Base-by-base conservation (phyloP, 2,888 invertebrate species). In the Yponomeuta evonymella region DNA sequence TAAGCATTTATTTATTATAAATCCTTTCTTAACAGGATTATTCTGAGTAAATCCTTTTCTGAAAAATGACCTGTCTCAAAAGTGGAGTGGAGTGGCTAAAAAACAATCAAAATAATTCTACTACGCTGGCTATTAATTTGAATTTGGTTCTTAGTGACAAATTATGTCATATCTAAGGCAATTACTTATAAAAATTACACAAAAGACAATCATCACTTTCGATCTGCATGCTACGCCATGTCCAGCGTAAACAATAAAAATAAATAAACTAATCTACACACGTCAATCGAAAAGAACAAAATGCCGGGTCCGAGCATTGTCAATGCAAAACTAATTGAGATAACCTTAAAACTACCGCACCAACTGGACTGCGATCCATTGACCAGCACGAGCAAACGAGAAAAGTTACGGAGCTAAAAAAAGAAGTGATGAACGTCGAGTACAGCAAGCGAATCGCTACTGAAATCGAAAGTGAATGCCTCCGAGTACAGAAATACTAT, bases 401-500 rank as follows among this genome's bases (percentile, higher is more conserved):
- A 65, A 6, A 65, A 0, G 11, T 8, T 1, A 11, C 0, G 2
- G 3, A 0, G 0, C 0, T 30, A 70, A 71, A 1, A 51, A 73
- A 78, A 71, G 8, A 72, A 69, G 81, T 79, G 79, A 76, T 83
- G 81, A 72, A 80, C 36, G 0, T 0, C 0, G 9, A 70, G 70
- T 11, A 12, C 2, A 51, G 8, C 58, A 72, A 71, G 30, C 58
- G 6, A 12, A 2, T 23, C 68, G 69, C 30, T 9, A 48, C 11
- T 30, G 71, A 70, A 48, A 67, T 51, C 69, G 74, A 70, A 58
- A 72, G 70, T 69, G 71, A 23, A 72, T 73, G 72, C 71, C 23
- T 72, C 77, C 69, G 75, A 73, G 82, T 90, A 78, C 75, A 65
- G 68, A 75, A 79, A 77, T 76, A 84, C 90, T 88, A 89, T 90